Base-by-base conservation (phyloP, 2,888 invertebrate genomes). In the Seladonia tumulorum region DNA sequence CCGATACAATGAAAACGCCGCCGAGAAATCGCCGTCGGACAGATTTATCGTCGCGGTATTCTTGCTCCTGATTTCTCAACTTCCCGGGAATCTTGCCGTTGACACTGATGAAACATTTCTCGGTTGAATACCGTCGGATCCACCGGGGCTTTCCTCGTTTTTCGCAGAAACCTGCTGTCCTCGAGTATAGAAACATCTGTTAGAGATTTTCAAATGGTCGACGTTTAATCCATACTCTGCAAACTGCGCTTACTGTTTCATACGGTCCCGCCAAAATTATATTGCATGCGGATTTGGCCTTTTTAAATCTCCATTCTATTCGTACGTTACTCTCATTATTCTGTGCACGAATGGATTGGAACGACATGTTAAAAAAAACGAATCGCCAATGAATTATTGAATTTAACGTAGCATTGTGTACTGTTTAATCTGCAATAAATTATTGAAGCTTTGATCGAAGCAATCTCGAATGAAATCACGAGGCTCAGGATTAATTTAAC, bases 21-120 rank as follows among this genome's bases (percentile, higher is more conserved):
- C n/a, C 22, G 82, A 60, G 70, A 42, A 75, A 79, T 12, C 49
- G 29, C 45, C 25, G 35, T n/a, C 22, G 49, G 78, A 14, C 74
- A 35, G 86, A 85, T 87, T 85, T 85, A 87, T 85, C 71, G 82
- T 53, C 47, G 68, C 74, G 53, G 53, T 29, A 29, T 70, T 63
- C 79, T 42, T 42, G 22, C 81, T 63, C 45, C 39, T 47, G 78
- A 78, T 81, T 35, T 68, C 45, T 29, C 5, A 29, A 81, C 71
- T 57, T 75, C 70, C n/a, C 53, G 22, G 47, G 47, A 42, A 47
- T 70, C 79, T 72, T 72, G 42, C 39, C n/a, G 42, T 16, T 39
- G n/a, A 76, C 49, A 25, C 39, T 39, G 66, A 81, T n/a, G 72
- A 47, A 79, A 29, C 75, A 68, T 49, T 53, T 68, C 39, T 29